These are phyloP conservation scores for Tipula vernalis DNA, from an alignment of 2,888 invertebrate species.

Conservation along the genomic window DNA sequence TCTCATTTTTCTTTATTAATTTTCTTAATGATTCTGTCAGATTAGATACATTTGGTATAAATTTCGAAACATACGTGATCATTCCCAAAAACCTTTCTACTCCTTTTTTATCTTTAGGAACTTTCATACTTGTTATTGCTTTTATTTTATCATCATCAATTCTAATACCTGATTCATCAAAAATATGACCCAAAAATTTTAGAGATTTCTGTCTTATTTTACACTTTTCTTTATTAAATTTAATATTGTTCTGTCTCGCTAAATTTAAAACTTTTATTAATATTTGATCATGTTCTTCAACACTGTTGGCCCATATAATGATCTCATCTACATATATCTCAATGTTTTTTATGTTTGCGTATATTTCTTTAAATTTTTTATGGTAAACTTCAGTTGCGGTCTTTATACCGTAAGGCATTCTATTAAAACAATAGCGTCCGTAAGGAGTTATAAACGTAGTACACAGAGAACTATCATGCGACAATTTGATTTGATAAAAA, in stretches of 20 bases:
- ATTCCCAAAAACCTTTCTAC: no score
- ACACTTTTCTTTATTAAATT: slow-evolving; percentile 19
- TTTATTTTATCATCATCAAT: slow-evolving; percentile 18
- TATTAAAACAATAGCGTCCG: no score
- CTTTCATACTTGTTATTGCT: slow-evolving; percentile 19
- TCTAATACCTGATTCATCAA: slow-evolving; percentile 14
- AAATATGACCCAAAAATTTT: slow-evolving; percentile 19
- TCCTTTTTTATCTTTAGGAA: no score
- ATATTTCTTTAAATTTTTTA: slow-evolving; percentile 8
- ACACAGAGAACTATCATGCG: not conserved
- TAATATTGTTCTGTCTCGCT: slow-evolving; percentile 16
- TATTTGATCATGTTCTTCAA: slow-evolving; percentile 18
- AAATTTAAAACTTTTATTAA: slow-evolving; percentile 16
- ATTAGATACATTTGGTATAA: slow-evolving; percentile 21
- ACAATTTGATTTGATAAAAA: not conserved
- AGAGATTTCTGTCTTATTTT: slow-evolving; percentile 15
- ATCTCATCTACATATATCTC: slow-evolving; percentile 15
- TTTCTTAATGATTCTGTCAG: slow-evolving; percentile 14
- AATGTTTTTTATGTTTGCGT: not conserved
- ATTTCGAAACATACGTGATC: slow-evolving; percentile 19
- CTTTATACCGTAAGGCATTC: no score
- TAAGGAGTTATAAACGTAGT: slow-evolving; percentile 13
- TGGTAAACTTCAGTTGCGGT: slow-evolving; percentile 4
- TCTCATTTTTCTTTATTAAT: no score
- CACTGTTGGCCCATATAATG: not conserved